Base-by-base conservation (phyloP, 64 coral and sea anemone genomes). In the Pocillopora verrucosa region DNA sequence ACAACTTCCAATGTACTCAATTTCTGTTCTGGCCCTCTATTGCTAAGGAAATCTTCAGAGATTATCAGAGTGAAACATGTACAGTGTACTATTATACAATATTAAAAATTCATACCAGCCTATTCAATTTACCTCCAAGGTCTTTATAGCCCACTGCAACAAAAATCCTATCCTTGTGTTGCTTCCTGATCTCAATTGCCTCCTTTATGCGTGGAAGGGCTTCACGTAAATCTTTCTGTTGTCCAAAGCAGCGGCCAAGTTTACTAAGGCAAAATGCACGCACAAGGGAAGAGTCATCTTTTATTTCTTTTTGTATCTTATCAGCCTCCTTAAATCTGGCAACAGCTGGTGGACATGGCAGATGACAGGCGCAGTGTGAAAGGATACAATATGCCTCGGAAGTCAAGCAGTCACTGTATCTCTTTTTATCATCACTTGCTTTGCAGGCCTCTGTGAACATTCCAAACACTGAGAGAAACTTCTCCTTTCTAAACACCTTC, bases 291-390 rank as follows among this genome's bases (percentile, higher is more conserved):
- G 75, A 78, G 34, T 97, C 88, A 75, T 97, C 91, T 63, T 88
- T 88, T 9, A 97, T 88, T 11, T 64, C 87, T 17, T 61, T 88
- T 79, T 97, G 91, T 69, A 97, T 91, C 58, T 56, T 56, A 58
- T 97, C 84, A 65, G 95, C 95, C 90, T 97, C 84, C 41, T 80
- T 83, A 58, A 97, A 97, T 83, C 74, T 91, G 10, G 79, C 34
- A 1, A 97, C 95, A 36, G 95, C 95, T 26, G 84, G 6, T 17
- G 95, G 95, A 37, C 95, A 97, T 14, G 95, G 95, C 38, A 93
- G 88, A 82, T 97, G 92, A 56, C 95, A 97, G 19, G 95, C 95
- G 75, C 95, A 97, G 38, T 97, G 92, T 5, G 95, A 97, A 74
- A 93, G 85, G 80, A 97, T 91, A 62, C 95, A 97, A 61, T 97